Evolutionary conservation across 2,113 vertebrate species (phyloP).

Genomic region (Chinchilla lanigera): DNA sequence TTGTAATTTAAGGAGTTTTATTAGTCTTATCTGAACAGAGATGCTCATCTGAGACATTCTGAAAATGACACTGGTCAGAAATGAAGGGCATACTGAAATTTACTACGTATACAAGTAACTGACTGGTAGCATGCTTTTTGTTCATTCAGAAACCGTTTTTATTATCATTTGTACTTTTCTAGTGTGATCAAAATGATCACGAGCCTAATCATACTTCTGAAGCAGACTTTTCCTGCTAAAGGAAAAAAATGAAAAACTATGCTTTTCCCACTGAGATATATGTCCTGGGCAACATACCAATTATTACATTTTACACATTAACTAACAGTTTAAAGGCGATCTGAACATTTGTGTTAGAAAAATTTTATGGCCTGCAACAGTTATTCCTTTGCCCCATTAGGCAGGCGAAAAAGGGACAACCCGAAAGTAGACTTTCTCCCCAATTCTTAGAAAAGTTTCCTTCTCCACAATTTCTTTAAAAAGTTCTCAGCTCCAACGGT

Average conservation of each 20-base stretch:
- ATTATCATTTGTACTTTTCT: constrained; percentile 65
- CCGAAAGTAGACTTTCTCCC: constrained; percentile 22
- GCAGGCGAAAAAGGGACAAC: constrained; percentile 49
- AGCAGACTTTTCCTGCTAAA: constrained; percentile 1
- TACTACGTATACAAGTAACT: neutral
- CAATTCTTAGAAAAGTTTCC: neutral
- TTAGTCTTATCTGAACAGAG: constrained; percentile 87
- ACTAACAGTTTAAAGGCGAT: constrained; percentile 54
- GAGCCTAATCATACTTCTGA: constrained; percentile 58
- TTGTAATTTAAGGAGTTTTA: constrained; percentile 86
- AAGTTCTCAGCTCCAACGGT: neutral
- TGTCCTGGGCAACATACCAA: neutral
- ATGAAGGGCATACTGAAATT: constrained; percentile 73
- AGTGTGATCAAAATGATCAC: constrained; percentile 72
- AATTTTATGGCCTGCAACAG: constrained; percentile 12
- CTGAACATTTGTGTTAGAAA: constrained; percentile 53
- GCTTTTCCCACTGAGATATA: neutral
- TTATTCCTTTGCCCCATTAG: constrained; percentile 49
- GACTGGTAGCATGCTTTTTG: neutral
- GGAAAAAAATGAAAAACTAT: neutral
- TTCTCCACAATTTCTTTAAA: neutral
- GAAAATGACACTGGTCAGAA: constrained; percentile 80
- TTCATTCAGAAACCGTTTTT: constrained; percentile 26
- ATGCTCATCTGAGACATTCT: constrained; percentile 82
- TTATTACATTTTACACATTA: constrained; percentile 45